phyloP scores from a whole-genome alignment of 2,797 vertebrate species.

The Megalops cyprinoides region DNA sequence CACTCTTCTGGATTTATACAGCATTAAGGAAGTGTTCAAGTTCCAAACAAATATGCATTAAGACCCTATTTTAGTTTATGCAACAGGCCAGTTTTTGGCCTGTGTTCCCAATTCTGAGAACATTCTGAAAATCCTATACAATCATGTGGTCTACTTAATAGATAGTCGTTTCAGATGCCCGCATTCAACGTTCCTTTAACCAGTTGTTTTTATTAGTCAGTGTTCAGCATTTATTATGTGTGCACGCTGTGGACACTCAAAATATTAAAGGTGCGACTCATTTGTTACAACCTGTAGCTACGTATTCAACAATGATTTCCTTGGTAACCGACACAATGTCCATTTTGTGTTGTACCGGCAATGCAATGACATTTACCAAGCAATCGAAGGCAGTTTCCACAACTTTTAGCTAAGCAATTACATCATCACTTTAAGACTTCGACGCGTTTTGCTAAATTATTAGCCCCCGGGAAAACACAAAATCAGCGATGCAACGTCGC shows the following conservation, averaged over 20 bases:
- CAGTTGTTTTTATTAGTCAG: not conserved
- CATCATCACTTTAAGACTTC: conserved; percentile 29
- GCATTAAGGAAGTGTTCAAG: not conserved
- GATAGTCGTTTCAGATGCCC: not conserved
- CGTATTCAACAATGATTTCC: not conserved
- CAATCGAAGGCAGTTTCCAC: conserved; percentile 15
- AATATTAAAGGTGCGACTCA: not conserved
- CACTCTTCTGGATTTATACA: not conserved
- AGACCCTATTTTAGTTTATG: not conserved
- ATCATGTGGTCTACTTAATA: not conserved
- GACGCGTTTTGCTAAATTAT: not conserved
- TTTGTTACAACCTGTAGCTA: not conserved
- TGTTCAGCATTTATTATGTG: not conserved
- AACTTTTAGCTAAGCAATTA: conserved; percentile 30
- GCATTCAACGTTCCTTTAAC: not conserved
- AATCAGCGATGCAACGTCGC: not conserved
- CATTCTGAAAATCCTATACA: too few species aligned
- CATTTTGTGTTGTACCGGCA: not conserved
- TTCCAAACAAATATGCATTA: not conserved
- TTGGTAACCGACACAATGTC: not conserved
- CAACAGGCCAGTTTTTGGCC: not conserved
- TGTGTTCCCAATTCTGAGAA: too few species aligned
- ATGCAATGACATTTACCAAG: conserved; percentile 10
- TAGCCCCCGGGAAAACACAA: conserved; percentile 1
- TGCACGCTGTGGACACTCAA: not conserved